Evolutionary conservation across 2,797 vertebrate species (phyloP), one percentile per base, ranked within the genome.

Genomic region (Phataginus tetradactyla): DNA sequence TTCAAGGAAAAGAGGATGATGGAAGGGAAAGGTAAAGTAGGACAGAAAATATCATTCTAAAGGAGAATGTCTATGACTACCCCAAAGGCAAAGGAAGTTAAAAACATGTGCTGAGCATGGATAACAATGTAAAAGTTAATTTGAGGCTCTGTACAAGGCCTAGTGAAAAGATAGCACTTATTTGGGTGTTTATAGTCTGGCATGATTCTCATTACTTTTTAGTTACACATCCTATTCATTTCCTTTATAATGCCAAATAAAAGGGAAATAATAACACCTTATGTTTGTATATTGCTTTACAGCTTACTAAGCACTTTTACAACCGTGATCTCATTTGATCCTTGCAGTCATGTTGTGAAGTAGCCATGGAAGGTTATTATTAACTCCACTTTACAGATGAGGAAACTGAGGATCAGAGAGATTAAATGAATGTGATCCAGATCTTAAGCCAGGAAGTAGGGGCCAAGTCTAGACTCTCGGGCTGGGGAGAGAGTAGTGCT

Each of bases 211-310:
- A 94, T 53, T 95, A 88, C 49, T 93, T 93, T 92, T 88, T 59
- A 92, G 68, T 84, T 95, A 91, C 53, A 91, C 25, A 77, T 83
- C n/a, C 57, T 69, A 92, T 64, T 85, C 71, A 39, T 61, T 45
- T 77, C 88, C 72, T 96, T 96, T 93, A 95, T 78, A 92, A 91
- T 84, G 86, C 74, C 86, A 95, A 94, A 97, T 96, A 97, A 98
- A 98, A 96, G 87, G 68, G 79, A 68, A 96, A 92, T 97, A 98
- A 96, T 97, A 95, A 96, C 78, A 96, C 86, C 90, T 72, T 97
- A 4, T 91, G 69, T 93, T 53, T 94, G 45, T 68, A 51, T 93
- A 88, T 59, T 86, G 80, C 85, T 94, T 96, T 96, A 92, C 6
- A 92, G 86, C 91, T 94, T 72, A 92, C 95, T 89, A 57, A 96